phyloP scores from a whole-genome alignment of 2,113 vertebrate genomes.

The Vimba vimba region DNA sequence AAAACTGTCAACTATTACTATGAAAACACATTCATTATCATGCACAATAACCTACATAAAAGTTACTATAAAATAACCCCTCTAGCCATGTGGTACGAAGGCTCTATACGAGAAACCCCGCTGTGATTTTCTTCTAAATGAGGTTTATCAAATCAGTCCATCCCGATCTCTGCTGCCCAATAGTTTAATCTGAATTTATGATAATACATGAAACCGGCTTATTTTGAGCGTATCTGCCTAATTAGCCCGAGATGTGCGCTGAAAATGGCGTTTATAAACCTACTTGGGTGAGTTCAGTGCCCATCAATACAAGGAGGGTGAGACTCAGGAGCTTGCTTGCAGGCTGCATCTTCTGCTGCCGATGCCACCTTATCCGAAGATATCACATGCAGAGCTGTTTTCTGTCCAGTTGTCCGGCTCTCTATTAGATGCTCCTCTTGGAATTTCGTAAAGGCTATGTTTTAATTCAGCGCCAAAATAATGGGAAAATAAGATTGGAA shows the following conservation, averaged over 20 bases:
- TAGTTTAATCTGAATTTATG: slow-evolving; percentile 19
- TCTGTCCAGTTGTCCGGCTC: slow-evolving; percentile 44
- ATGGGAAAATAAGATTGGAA: slow-evolving; percentile 69
- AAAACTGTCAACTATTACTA: background rate
- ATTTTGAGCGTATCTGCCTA: slow-evolving; percentile 35
- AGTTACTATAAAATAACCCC: background rate
- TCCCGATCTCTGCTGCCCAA: background rate
- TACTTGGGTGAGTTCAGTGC: slow-evolving; percentile 90
- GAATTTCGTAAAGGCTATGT: slow-evolving; percentile 50
- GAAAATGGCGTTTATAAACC: slow-evolving; percentile 81
- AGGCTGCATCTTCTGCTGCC: slow-evolving; percentile 80
- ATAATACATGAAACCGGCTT: background rate
- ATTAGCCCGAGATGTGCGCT: slow-evolving; percentile 56
- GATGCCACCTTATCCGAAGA: slow-evolving; percentile 68
- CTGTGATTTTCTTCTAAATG: slow-evolving; percentile 25
- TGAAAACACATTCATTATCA: background rate
- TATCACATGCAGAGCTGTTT: slow-evolving; percentile 70
- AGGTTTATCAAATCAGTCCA: slow-evolving; percentile 9
- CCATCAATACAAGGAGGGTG: slow-evolving; percentile 85
- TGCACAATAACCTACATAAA: background rate
- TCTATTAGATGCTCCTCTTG: slow-evolving; percentile 50
- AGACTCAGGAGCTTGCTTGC: slow-evolving; percentile 86
- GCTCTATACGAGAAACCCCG: slow-evolving; percentile 6
- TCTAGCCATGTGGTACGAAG: background rate
- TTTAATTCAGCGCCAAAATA: slow-evolving; percentile 73